Base-by-base conservation (phyloP, 2,797 vertebrate species). In the Buphagus erythrorhynchus region DNA sequence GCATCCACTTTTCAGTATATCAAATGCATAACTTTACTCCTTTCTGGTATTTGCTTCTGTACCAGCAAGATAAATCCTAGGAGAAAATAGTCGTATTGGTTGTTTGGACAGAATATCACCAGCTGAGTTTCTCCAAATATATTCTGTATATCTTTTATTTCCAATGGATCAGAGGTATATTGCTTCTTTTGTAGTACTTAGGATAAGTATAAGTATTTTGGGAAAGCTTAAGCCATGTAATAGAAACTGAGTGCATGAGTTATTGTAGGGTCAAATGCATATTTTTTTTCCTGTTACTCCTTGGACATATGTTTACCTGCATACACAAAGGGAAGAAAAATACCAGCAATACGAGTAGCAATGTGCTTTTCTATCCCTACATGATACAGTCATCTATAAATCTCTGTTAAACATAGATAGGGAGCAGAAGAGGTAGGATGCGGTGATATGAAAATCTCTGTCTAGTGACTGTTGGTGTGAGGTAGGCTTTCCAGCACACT, bases 301-400 rank as follows among this genome's bases (percentile, higher is more conserved):
- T 63, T 72, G 57, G 26, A 21, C 20, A 14, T 67, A 26, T 0
- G 0, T 72, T 93, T 92, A 29, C 31, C 25, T 69, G 43, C 25
- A 28, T 65, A 16, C 16, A 49, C 38, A 58, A 75, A 84, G 10
- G n/a, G 29, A 86, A 54, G 66, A 88, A 67, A 74, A 74, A 31
- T 46, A 16, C 5, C 68, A 65, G 25, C 36, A 54, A 20, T 43
- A 54, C 29, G 29, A 45, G 24, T 78, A 65, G 25, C 38, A 33
- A 13, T 24, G n/a, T 72, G 35, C 43, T 73, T 58, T 81, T 46
- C 26, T 84, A 28, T 48, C 19, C 26, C n/a, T 38, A 11, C 4
- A 14, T 31, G 58, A 24, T 26, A 31, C 9, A 24, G 16, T 49
- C 2, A 0, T 25, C 10, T 67, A 1, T 35, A 1, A 25, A n/a